phyloP scores from a whole-genome alignment of 2,888 invertebrate genomes.

The Disparrhopalites patrizii region DNA sequence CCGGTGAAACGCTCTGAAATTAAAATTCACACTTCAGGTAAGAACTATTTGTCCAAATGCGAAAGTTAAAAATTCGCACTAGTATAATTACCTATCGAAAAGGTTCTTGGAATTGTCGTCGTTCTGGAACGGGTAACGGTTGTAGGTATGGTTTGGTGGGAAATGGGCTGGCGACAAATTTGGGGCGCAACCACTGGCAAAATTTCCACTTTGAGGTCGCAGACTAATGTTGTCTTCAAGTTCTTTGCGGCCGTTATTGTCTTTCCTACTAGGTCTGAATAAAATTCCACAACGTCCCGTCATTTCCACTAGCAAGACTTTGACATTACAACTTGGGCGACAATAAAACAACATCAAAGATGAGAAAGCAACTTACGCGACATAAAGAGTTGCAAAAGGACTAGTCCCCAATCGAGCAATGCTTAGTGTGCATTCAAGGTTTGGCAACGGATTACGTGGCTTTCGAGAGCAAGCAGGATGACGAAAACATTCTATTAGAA shows the following conservation, averaged over 20 bases:
- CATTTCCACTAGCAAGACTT: background rate
- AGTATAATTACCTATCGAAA: constrained; percentile 4
- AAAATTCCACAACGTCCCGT: background rate
- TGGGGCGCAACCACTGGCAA: constrained; percentile 45
- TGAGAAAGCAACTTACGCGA: background rate
- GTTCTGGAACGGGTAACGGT: constrained; percentile 32
- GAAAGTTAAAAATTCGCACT: background rate
- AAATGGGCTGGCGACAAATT: constrained; percentile 37
- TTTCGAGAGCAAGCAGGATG: constrained; percentile 39
- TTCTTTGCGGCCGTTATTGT: constrained; percentile 29
- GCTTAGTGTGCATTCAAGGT: constrained; percentile 38
- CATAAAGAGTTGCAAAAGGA: constrained; percentile 3
- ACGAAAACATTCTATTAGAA: constrained; percentile 43
- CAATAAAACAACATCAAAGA: background rate
- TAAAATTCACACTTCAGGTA: background rate
- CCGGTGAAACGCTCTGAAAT: constrained; percentile 14
- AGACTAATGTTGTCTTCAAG: constrained; percentile 45
- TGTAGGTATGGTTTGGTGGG: constrained; percentile 3
- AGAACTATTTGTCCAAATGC: background rate
- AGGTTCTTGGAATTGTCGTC: background rate
- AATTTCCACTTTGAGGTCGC: constrained; percentile 47
- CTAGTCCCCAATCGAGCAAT: constrained; percentile 28
- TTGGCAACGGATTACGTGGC: constrained; percentile 33
- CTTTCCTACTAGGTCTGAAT: constrained; percentile 35
- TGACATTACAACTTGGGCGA: background rate